Evolutionary conservation across 2,888 invertebrate species (phyloP), one percentile per base, ranked within the genome.

Genomic region (Leptodirus hochenwartii): DNA sequence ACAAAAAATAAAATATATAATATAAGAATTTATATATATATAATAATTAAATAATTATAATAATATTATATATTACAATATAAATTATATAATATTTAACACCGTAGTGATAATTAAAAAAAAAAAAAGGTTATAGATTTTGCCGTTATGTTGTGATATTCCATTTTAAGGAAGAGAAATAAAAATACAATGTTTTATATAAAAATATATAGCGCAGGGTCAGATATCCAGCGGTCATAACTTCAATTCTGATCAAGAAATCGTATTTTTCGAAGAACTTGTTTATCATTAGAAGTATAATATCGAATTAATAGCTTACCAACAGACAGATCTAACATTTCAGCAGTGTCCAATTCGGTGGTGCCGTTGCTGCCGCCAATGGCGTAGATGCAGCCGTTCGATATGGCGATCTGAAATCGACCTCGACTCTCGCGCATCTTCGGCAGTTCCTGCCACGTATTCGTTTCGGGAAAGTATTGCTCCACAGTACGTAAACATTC

Each of bases 291-390:
- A n/a, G n/a, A n/a, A n/a, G n/a, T n/a, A n/a, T n/a, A n/a, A n/a
- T n/a, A n/a, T n/a, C n/a, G n/a, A n/a, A n/a, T 47, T 13, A 47
- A 47, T 70, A 70, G 71, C 38, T 55, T 57, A 39, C 58, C 56
- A 13, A 50, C 44, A 6, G 44, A 47, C n/a, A 61, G 49, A 42
- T 69, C 64, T 17, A 56, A 64, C 50, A 64, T 62, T 49, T 80
- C 79, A 3, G 70, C 70, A 0, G 71, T 72, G 41, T 71, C 71
- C 41, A 87, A 61, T 51, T 88, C 87, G 8, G 69, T 67, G 37
- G 74, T 72, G 1, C 87, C 88, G 56, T 85, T 81, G 43, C 78
- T 79, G 20, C 84, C 85, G 31, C 82, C 85, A 27, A 81, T 62
- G 20, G 74, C 80, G 55, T 71, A 81, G n/a, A 84, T 65, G 38